Evolutionary conservation across 2,888 invertebrate species (phyloP).

Genomic region (Amiota minor): DNA sequence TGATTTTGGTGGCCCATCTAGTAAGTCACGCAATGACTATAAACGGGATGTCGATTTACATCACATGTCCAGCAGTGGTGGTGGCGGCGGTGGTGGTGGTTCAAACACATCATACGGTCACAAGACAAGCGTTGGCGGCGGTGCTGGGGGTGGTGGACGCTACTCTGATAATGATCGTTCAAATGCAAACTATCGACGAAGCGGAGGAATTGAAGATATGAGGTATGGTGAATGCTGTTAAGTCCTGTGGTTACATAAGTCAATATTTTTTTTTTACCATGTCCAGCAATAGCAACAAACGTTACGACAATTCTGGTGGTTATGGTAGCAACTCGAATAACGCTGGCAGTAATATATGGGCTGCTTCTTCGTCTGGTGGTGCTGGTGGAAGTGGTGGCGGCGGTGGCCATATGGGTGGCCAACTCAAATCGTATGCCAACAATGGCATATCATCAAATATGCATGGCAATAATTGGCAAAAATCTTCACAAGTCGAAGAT

Average conservation of each 20-base stretch:
- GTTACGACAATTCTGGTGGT: constrained; percentile 67
- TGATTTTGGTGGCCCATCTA: constrained; percentile 58
- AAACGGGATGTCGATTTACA: constrained; percentile 73
- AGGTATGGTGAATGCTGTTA: constrained; percentile 40
- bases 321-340: constrained; percentile 57
- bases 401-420: constrained; percentile 51
- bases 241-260: constrained; percentile 5
- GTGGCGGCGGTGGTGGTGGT: constrained; percentile 35
- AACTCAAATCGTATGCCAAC: constrained; percentile 70
- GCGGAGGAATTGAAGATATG: constrained; percentile 60
- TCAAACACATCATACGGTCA: constrained; percentile 42
- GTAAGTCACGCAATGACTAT: constrained; percentile 56
- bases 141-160: constrained; percentile 54
- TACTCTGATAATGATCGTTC: constrained; percentile 64
- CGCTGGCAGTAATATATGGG: constrained; percentile 58
- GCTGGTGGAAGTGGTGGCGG: constrained; percentile 49
- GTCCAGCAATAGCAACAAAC: constrained; percentile 60
- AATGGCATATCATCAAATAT: constrained; percentile 69
- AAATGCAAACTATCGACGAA: constrained; percentile 60
- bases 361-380: constrained; percentile 54
- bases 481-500: constrained; percentile 61
- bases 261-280: constrained; percentile 42
- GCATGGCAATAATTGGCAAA: constrained; percentile 68
- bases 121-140: constrained; percentile 34
- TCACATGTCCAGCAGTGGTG: constrained; percentile 56